Evolutionary conservation across 2,888 invertebrate species (phyloP).

Genomic region (Caenorhabditis drosophilae): DNA sequence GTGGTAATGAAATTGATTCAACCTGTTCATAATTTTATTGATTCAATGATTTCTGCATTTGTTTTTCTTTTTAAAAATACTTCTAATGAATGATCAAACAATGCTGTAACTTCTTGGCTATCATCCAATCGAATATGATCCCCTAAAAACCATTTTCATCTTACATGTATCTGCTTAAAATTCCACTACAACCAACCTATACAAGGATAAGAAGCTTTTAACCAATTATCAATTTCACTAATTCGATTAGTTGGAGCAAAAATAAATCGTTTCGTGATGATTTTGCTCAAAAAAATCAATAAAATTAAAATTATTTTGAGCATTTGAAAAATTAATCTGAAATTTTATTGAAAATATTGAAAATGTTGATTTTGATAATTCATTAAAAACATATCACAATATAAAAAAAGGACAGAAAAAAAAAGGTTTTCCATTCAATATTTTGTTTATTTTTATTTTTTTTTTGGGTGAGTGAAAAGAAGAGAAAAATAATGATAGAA

Average conservation of each 20-base stretch:
- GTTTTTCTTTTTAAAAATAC: constrained; percentile 9
- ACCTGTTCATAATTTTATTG: constrained; percentile 13
- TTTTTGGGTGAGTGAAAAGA: too few relatives aligned
- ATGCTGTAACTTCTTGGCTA: constrained; percentile 7
- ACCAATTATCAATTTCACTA: neutral
- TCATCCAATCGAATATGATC: constrained; percentile 28
- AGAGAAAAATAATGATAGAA: neutral
- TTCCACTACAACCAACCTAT: constrained; percentile 7
- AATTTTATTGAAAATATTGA: neutral
- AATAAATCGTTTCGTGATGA: neutral
- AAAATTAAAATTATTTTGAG: neutral
- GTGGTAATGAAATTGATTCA: constrained; percentile 21
- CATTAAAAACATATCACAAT: neutral
- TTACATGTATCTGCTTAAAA: neutral
- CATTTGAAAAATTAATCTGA: neutral
- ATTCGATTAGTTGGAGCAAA: neutral
- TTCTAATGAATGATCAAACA: constrained; percentile 26
- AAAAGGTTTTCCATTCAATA: too few relatives aligned
- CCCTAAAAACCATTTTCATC: constrained; percentile 9
- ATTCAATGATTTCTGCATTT: neutral
- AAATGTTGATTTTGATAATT: too few relatives aligned
- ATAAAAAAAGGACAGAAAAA: neutral
- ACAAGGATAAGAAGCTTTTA: constrained; percentile 1
- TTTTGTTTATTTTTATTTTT: too few relatives aligned
- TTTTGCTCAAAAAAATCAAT: neutral